These are phyloP conservation scores for Macropis europaea DNA, from an alignment of 2,888 invertebrate genomes.

Conservation along the genomic window DNA sequence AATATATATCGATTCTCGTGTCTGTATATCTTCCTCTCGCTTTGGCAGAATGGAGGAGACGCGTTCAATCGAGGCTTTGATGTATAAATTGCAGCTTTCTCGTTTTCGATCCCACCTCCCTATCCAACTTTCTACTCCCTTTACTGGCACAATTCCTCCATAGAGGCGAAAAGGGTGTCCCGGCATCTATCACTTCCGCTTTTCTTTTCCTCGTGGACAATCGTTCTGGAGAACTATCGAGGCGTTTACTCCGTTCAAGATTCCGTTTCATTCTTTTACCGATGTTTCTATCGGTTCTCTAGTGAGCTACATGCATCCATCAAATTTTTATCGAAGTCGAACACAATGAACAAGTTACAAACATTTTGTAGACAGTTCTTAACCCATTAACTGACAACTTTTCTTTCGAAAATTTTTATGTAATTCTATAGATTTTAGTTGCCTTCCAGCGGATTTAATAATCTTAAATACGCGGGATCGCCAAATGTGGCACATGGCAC, in stretches of 20 bases:
- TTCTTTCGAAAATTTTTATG: background rate
- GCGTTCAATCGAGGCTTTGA: constrained; percentile 69
- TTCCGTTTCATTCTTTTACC: constrained; percentile 47
- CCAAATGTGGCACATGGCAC: too few relatives aligned
- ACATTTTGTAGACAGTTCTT: too few relatives aligned
- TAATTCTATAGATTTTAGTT: background rate
- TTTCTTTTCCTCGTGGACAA: constrained; percentile 60
- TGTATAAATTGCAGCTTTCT: constrained; percentile 68
- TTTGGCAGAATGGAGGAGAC: constrained; percentile 54
- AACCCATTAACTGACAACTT: too few relatives aligned
- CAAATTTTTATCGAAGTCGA: background rate
- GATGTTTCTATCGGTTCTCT: constrained; percentile 4
- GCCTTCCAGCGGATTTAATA: too few relatives aligned
- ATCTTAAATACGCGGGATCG: too few relatives aligned
- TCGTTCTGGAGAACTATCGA: constrained; percentile 55
- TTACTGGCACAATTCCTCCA: constrained; percentile 60
- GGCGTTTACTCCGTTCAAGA: constrained; percentile 48
- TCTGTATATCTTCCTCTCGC: constrained; percentile 55
- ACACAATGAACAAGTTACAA: background rate
- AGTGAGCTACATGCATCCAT: constrained; percentile 3
- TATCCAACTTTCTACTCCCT: constrained; percentile 55
- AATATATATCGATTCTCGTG: constrained; percentile 56
- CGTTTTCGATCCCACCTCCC: constrained; percentile 58
- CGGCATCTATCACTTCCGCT: constrained; percentile 64
- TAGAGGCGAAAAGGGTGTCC: constrained; percentile 55